These are phyloP conservation scores for Cheilosia impressa DNA, from an alignment of 2,888 invertebrate species.

Conservation along the genomic window DNA sequence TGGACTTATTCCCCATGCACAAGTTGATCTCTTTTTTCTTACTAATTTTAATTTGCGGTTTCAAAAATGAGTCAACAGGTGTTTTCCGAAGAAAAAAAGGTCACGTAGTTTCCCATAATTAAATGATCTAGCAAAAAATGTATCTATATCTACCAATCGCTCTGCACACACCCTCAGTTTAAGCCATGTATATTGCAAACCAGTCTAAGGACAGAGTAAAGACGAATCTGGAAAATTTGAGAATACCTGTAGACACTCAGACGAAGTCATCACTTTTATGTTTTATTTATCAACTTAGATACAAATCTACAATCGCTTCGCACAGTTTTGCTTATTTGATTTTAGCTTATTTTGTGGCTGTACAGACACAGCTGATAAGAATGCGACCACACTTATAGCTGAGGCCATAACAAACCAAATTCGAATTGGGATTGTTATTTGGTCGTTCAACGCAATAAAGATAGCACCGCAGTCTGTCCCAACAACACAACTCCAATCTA, in stretches of 20 bases:
- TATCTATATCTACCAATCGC: neutral
- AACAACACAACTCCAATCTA: neutral
- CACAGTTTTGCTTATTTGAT: neutral
- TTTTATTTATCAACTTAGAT: neutral
- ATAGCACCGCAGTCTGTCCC: neutral
- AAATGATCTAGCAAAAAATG: neutral
- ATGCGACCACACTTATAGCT: no score
- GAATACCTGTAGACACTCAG: no score
- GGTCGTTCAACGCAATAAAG: neutral
- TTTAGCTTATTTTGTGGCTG: neutral
- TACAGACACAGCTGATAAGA: neutral
- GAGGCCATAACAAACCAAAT: no score
- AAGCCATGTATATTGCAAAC: neutral
- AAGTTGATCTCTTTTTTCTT: slow-evolving; percentile 5
- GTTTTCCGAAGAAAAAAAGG: slow-evolving; percentile 11
- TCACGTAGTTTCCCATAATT: slow-evolving; percentile 48
- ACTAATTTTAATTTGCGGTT: slow-evolving; percentile 46
- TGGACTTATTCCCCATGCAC: slow-evolving; percentile 24
- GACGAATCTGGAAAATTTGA: neutral
- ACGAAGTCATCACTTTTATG: neutral
- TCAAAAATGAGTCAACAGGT: slow-evolving; percentile 36
- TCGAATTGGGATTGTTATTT: no score
- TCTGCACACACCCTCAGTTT: neutral
- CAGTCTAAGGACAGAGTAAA: neutral
- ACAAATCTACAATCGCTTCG: neutral